phyloP scores from a whole-genome alignment of 2,797 vertebrate species.

The Enteromius fasciolatus region DNA sequence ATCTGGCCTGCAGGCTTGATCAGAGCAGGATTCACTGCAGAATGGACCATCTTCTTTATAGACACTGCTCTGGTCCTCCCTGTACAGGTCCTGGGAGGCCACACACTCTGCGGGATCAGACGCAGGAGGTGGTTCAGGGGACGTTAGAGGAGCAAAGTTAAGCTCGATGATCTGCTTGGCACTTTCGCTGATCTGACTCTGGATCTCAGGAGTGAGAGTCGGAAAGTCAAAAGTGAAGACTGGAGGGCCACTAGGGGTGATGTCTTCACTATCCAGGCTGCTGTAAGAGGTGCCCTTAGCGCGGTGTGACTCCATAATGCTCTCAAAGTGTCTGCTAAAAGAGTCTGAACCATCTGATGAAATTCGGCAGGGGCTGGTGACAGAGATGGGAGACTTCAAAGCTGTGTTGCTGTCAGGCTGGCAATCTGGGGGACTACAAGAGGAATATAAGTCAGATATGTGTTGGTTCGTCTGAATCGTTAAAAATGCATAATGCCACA shows the following conservation, averaged over 20 bases:
- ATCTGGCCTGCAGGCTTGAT: slow-evolving; percentile 43
- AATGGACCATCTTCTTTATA: slow-evolving; percentile 57
- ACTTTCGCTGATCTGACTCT: slow-evolving; percentile 77
- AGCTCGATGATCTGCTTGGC: slow-evolving; percentile 78
- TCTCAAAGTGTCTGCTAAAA: slow-evolving; percentile 89
- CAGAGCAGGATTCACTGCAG: slow-evolving; percentile 49
- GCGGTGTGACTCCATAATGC: slow-evolving; percentile 86
- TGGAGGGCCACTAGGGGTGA: slow-evolving; percentile 80
- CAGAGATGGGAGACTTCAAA: slow-evolving; percentile 81
- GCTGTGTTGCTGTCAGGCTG: slow-evolving; percentile 53
- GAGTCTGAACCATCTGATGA: slow-evolving; percentile 85
- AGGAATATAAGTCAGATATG: not conserved
- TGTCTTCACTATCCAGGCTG: slow-evolving; percentile 85
- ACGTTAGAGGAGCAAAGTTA: slow-evolving; percentile 85
- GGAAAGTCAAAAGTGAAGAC: slow-evolving; percentile 86
- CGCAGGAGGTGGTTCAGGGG: slow-evolving; percentile 44
- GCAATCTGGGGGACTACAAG: slow-evolving; percentile 46
- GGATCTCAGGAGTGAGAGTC: slow-evolving; percentile 76
- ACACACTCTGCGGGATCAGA: slow-evolving; percentile 60
- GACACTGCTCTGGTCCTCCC: slow-evolving; percentile 38
- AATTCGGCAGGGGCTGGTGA: slow-evolving; percentile 77
- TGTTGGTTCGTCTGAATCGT: not conserved
- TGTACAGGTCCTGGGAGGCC: slow-evolving; percentile 50
- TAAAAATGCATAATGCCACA: not conserved
- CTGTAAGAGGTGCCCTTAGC: slow-evolving; percentile 89